Percentiles rank a stretch among this genome's conserved stretches.
These are phyloP conservation scores for Sebastes glaucus DNA, from an alignment of 2,797 vertebrate species.

Conservation along the genomic window DNA sequence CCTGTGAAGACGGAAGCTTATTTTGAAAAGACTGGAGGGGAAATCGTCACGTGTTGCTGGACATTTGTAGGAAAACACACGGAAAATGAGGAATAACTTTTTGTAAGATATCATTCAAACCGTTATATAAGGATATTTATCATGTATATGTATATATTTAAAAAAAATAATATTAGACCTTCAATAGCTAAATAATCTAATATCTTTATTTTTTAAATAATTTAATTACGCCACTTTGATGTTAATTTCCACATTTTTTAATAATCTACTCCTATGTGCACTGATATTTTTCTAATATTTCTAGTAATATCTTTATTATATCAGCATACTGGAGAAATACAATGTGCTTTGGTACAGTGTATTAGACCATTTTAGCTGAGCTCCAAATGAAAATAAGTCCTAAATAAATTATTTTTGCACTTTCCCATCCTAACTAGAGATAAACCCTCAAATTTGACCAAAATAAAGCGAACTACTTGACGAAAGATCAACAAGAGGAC, in stretches of 20 bases:
- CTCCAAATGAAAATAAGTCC: not conserved
- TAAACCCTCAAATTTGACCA: constrained; percentile 46
- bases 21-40: too few species aligned
- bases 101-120: too few species aligned
- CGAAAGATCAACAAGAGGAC: constrained; percentile 84
- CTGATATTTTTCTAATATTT: not conserved
- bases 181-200: not conserved
- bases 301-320: not conserved
- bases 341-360: not conserved
- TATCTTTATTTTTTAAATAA: not conserved
- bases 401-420: not conserved
- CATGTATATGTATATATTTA: too few species aligned
- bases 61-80: too few species aligned
- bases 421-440: not conserved
- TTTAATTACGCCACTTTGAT: not conserved
- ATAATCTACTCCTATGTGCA: not conserved
- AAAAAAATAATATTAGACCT: not conserved
- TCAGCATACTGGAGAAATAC: not conserved
- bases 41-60: too few species aligned
- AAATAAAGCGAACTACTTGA: constrained; percentile 71
- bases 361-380: not conserved
- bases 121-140: too few species aligned
- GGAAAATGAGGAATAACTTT: too few species aligned
- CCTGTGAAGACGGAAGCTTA: too few species aligned
- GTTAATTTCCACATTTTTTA: not conserved